Base-by-base conservation (phyloP, 2,797 vertebrate genomes). In the Myotis findleyi region DNA sequence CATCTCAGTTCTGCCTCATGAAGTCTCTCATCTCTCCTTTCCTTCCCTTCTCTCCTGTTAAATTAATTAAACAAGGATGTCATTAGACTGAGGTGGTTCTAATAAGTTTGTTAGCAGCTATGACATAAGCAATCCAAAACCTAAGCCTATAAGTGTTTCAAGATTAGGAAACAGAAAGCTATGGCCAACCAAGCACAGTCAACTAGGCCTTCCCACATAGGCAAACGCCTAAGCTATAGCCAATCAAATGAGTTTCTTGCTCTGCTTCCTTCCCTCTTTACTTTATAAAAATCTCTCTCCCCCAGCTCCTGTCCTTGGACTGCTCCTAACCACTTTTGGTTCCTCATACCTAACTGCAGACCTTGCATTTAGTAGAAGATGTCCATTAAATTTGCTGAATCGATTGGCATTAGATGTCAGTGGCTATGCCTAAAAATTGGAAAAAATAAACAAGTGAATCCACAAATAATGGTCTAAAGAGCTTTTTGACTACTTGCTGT, bases 381-480 rank as follows among this genome's bases (percentile, higher is more conserved):
- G 36, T 6, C 20, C 23, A 51, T 44, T 23, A 53, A 53, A 5
- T 66, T 66, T 27, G 21, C 30, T 57, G 25, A 89, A 86, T 4
- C 47, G 21, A 73, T 83, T 53, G 62, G 9, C 68, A 30, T 87
- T 62, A 72, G 13, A 21, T 49, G 23, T 84, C 25, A 27, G 68
- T 30, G 47, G 16, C 30, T 75, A 2, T 51, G 49, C 51, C 38
- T 68, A 44, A 87, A 90, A 90, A 41, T 13, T 83, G 38, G 51
- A 75, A 18, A 51, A 92, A 92, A 55, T 33, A 49, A 95, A 73
- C 5, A 79, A 85, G 55, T 3, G 7, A 94, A 85, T 30, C 33
- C 57, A 49, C 36, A 87, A 53, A 21, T 93, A 96, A n/a, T n/a
- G 18, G 3, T 75, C 64, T 36, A 66, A 83, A 87, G 14, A 66